Evolutionary conservation across 2,797 vertebrate genomes (phyloP), one percentile per base, ranked within the genome.

Genomic region (Melanotaenia boesemani): DNA sequence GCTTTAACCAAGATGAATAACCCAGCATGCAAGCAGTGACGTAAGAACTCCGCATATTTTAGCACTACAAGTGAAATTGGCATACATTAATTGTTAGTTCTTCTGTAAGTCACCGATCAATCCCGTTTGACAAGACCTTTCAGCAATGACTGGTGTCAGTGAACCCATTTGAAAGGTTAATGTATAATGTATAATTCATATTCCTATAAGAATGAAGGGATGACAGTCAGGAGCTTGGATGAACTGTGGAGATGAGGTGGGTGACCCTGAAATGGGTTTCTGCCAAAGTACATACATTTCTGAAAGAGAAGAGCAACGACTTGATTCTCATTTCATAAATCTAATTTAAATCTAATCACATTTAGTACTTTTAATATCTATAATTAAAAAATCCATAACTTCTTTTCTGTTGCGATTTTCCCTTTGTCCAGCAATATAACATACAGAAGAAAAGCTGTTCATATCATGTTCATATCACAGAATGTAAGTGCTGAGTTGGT

Each of bases 141-240:
- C 36, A 37, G 22, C 60, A 37, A 48, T 69, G 70, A 41, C 62
- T n/a, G 24, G n/a, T 68, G 72, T 71, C 64, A 77, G 18, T 34
- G 63, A 34, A 32, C 61, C 58, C 30, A 56, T 77, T 75, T 61
- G 26, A 88, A 89, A 89, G 77, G 74, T 87, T 28, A 28, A 28
- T 1, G 1, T 28, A 28, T 72, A 72, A 86, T 83, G 66, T 52
- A 75, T 70, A 70, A 80, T 74, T 77, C 71, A 82, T 76, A 67
- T 74, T 64, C 67, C 66, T 70, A 12, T 74, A 44, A 63, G 28
- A 70, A 30, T 36, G 59, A 63, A 63, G 30, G 44, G 61, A 72
- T 66, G 58, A 70, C 63, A 65, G 72, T 77, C 66, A 75, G 8
- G 24, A 52, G 50, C 62, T 64, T 30, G 32, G 62, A 79, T 81